These are phyloP conservation scores for Condylura cristata DNA, from an alignment of 2,113 vertebrate species.

Conservation along the genomic window DNA sequence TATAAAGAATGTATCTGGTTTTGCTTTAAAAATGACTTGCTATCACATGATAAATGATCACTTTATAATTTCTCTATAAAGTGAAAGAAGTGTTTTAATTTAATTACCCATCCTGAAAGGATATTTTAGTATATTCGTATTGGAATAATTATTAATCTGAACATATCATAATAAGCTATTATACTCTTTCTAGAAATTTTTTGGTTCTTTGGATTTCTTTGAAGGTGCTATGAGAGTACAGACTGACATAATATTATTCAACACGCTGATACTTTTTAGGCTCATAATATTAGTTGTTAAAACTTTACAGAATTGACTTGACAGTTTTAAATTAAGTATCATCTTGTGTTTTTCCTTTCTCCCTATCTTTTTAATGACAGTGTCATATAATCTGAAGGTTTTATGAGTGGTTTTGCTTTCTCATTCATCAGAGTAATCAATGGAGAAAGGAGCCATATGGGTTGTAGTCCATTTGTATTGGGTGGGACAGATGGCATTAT, in stretches of 20 bases:
- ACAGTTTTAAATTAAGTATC: constrained; percentile 85
- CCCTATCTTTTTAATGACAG: constrained; percentile 82
- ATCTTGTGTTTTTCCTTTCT: constrained; percentile 84
- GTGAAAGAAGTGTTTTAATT: constrained; percentile 44
- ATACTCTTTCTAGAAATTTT: constrained; percentile 30
- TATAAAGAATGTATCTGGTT: constrained; percentile 21
- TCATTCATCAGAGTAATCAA: constrained; percentile 86
- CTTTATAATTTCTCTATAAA: constrained; percentile 60
- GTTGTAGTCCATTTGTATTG: constrained; percentile 85
- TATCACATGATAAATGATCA: constrained; percentile 46
- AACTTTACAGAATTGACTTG: constrained; percentile 82
- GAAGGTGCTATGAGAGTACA: constrained; percentile 37
- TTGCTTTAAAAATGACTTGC: constrained; percentile 57
- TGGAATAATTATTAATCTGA: constrained; percentile 51
- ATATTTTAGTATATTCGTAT: constrained; percentile 32
- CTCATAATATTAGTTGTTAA: constrained; percentile 69
- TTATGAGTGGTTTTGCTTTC: constrained; percentile 83
- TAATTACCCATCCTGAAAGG: constrained; percentile 46
- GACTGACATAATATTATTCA: constrained; percentile 67
- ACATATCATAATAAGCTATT: constrained; percentile 44
- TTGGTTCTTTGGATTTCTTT: constrained; percentile 32
- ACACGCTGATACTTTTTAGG: constrained; percentile 24
- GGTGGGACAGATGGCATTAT: constrained; percentile 87
- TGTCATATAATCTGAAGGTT: constrained; percentile 83
- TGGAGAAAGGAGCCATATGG: constrained; percentile 85